Percentiles rank a stretch among this genome's conserved stretches.
Evolutionary conservation across 2,797 vertebrate genomes (phyloP).

Genomic region (Kryptolebias ocellatus): DNA sequence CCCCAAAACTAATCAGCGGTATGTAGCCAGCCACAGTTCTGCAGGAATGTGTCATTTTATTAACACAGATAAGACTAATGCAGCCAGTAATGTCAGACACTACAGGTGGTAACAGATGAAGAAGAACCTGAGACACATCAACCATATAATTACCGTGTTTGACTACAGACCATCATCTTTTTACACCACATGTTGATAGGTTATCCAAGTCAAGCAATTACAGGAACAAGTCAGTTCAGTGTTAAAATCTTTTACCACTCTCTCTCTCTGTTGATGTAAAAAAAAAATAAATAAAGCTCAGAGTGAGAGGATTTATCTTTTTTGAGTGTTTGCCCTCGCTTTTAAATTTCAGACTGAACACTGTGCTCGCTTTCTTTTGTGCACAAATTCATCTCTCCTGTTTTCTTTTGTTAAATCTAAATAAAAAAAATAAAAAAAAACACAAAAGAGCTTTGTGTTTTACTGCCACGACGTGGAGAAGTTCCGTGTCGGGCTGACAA

Average conservation of each 20-base stretch:
- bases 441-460: constrained; percentile 8
- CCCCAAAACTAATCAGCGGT: constrained; percentile 8
- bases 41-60: constrained; percentile 11
- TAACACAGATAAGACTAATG: constrained; percentile 4
- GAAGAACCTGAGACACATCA: constrained; percentile 43
- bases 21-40: not conserved
- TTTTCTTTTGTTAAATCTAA: not conserved
- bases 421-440: constrained; percentile 3
- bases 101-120: constrained; percentile 23
- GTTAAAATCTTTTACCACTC: constrained; percentile 23
- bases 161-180: constrained; percentile 52
- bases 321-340: constrained; percentile 9
- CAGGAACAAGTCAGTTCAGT: constrained; percentile 16
- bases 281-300: constrained; percentile 4
- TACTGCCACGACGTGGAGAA: not conserved
- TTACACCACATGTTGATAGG: constrained; percentile 18
- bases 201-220: constrained; percentile 7
- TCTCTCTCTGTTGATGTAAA: constrained; percentile 2
- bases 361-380: not conserved
- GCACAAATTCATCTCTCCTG: not conserved
- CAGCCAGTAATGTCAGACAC: constrained; percentile 19
- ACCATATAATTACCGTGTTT: constrained; percentile 51
- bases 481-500: constrained; percentile 21
- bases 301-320: not conserved
- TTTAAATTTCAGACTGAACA: not conserved